A percentile compares a stretch with the other conserved stretches of the same genome.
Evolutionary conservation across 30 jellyfish, hydroid and myxozoan genomes (phyloP).

Genomic region (Aurelia sp.): DNA sequence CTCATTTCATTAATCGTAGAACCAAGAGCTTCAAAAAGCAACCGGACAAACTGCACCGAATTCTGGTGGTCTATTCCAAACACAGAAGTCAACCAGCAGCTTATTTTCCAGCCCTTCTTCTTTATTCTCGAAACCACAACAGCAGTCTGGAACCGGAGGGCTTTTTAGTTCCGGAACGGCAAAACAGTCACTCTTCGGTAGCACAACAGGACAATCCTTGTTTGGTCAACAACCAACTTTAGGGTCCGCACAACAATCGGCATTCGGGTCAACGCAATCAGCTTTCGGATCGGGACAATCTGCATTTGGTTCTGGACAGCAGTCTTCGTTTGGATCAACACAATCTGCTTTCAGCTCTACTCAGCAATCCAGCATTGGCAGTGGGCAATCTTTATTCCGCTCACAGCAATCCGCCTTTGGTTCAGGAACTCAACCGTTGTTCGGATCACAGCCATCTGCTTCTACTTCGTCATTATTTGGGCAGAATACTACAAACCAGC

Average conservation of each 20-base stretch:
- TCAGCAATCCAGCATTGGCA: slow-evolving; percentile 20
- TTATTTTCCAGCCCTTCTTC: slow-evolving; percentile 25
- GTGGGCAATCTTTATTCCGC: slow-evolving; percentile 7
- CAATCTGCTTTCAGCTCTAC: slow-evolving; percentile 12
- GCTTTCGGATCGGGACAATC: slow-evolving; percentile 6
- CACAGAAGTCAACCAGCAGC: neutral
- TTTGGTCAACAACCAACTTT: slow-evolving; percentile 28
- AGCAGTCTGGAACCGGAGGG: slow-evolving; percentile 10
- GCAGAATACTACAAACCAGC: neutral
- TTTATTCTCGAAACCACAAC: slow-evolving; percentile 41
- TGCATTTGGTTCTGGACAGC: slow-evolving; percentile 29
- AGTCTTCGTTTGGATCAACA: slow-evolving; percentile 19
- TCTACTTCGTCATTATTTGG: slow-evolving; percentile 26
- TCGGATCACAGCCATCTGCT: slow-evolving; percentile 5
- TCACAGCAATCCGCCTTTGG: neutral
- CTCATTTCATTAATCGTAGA: neutral
- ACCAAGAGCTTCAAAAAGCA: slow-evolving; percentile 10
- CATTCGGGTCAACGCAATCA: slow-evolving; percentile 14
- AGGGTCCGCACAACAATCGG: slow-evolving; percentile 25
- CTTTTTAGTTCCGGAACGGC: slow-evolving; percentile 34
- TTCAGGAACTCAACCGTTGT: neutral
- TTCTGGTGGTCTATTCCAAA: slow-evolving; percentile 27
- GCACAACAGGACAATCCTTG: slow-evolving; percentile 28
- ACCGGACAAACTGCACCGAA: neutral
- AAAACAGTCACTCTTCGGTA: slow-evolving; percentile 23